Conservation (phyloP, 2,113 vertebrate species). For the Globicephala melas region DNA sequence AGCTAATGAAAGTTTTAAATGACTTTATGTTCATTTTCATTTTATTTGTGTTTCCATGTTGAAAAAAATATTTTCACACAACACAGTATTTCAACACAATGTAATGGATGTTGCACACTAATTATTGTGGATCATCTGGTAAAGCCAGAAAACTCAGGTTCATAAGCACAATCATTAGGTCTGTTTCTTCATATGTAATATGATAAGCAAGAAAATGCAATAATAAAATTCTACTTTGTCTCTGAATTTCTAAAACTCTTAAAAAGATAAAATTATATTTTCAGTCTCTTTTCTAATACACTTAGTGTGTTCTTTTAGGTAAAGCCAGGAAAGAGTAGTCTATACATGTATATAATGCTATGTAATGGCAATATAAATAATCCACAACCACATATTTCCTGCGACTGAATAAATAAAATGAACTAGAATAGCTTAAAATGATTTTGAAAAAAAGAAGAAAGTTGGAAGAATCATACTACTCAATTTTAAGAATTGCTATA, state of each 20-base stretch:
- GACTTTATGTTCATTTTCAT: neutral
- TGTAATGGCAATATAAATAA: neutral
- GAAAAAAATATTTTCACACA: neutral
- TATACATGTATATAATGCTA: neutral
- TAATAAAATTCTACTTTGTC: neutral
- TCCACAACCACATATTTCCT: neutral
- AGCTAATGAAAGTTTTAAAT: neutral
- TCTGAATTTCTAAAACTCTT: neutral
- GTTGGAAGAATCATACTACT: neutral
- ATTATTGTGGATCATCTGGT: neutral
- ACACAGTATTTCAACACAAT: neutral
- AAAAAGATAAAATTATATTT: neutral
- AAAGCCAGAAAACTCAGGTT: conserved; percentile 16
- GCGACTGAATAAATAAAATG: neutral
- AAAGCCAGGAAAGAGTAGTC: neutral
- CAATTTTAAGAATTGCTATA: neutral
- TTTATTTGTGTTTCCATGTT: neutral
- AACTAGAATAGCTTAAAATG: conserved; percentile 9
- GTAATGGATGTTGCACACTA: neutral
- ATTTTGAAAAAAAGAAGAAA: neutral
- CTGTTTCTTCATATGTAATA: neutral
- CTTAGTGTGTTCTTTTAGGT: neutral
- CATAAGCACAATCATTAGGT: neutral
- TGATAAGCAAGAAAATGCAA: neutral
- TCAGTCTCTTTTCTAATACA: neutral